phyloP scores from a whole-genome alignment of 2,888 invertebrate species.

The Lepas anatifera region DNA sequence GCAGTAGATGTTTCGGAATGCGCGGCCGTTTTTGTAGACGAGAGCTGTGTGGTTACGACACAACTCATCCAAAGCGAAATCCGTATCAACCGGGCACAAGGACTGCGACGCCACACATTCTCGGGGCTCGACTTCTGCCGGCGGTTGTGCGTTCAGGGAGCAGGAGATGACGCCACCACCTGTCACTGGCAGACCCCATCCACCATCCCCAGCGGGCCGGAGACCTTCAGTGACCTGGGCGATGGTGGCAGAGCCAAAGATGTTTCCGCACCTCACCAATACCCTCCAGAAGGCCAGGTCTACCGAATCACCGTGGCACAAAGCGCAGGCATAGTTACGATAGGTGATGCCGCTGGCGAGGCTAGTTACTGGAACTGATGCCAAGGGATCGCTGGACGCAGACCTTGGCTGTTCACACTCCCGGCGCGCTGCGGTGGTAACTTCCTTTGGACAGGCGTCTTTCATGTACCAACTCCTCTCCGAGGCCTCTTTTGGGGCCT shows the following conservation, averaged over 20 bases:
- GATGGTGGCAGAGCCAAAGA: background rate
- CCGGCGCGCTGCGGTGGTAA: background rate
- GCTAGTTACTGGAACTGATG: background rate
- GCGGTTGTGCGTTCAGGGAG: background rate
- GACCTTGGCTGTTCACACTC: background rate
- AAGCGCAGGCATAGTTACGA: background rate
- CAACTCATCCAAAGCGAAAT: background rate
- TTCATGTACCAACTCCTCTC: background rate
- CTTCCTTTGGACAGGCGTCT: background rate
- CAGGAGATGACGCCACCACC: background rate
- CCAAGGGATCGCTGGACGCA: background rate
- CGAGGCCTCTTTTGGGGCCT: background rate
- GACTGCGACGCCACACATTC: background rate
- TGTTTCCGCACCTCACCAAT: background rate
- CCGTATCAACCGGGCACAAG: background rate
- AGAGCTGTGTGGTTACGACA: slow-evolving; percentile 6
- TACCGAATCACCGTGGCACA: background rate
- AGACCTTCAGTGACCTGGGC: background rate
- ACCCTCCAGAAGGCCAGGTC: background rate
- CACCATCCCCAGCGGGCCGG: background rate
- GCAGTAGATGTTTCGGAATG: background rate
- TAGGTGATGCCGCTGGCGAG: background rate
- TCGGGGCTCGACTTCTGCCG: background rate
- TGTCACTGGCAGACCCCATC: background rate
- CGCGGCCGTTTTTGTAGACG: background rate